phyloP scores from a whole-genome alignment of 2,113 vertebrate species.

The Scortum barcoo region DNA sequence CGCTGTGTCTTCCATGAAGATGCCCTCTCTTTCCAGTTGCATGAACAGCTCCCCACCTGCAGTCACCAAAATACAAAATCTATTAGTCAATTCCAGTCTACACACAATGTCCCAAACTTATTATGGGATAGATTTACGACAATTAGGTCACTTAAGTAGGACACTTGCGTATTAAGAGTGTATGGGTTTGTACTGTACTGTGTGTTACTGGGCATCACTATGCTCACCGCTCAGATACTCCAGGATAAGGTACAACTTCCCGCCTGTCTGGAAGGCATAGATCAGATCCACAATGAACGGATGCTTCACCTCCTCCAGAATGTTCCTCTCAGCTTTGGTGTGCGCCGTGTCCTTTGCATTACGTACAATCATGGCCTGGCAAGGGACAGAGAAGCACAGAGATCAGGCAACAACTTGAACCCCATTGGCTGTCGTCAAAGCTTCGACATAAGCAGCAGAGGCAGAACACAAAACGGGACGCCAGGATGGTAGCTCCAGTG shows the following conservation, averaged over 20 bases:
- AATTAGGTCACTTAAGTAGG: not conserved
- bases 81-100: not conserved
- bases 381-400: slow-evolving; percentile 22
- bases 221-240: slow-evolving; percentile 98
- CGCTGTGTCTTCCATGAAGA: slow-evolving; percentile 99
- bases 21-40: slow-evolving; percentile 98
- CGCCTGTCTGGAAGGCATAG: slow-evolving; percentile 99
- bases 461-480: slow-evolving; percentile 15
- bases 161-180: not conserved
- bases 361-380: slow-evolving; percentile 97
- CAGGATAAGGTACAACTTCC: slow-evolving; percentile 99
- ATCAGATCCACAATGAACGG: slow-evolving; percentile 99
- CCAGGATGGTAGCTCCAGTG: slow-evolving; percentile 48
- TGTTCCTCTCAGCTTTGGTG: slow-evolving; percentile 97
- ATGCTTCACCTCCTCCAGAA: slow-evolving; percentile 98
- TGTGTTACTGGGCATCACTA: not conserved
- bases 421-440: slow-evolving; percentile 2
- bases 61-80: slow-evolving; percentile 38
- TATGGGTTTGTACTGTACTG: not conserved
- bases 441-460: slow-evolving; percentile 30
- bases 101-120: not conserved
- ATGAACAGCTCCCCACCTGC: slow-evolving; percentile 98
- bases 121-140: not conserved
- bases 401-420: not conserved
- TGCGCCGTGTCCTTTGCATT: slow-evolving; percentile 99